Conservation (phyloP, 2,797 vertebrate species). For the Naso thynnoides region DNA sequence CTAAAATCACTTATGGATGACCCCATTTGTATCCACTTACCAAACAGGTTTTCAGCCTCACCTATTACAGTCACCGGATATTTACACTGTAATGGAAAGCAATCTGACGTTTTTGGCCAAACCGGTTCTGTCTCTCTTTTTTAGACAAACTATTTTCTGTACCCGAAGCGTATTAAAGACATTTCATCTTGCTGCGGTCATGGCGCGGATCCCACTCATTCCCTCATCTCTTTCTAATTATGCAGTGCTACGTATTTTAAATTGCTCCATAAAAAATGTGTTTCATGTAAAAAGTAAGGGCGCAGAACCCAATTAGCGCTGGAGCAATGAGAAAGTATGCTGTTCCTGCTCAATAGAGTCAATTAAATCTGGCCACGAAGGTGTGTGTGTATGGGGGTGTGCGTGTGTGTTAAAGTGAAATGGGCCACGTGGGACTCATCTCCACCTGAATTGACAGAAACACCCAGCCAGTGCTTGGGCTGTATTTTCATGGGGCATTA, state of each 20-base stretch:
- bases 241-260: constrained; percentile 68
- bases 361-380: constrained; percentile 72
- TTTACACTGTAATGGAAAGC: constrained; percentile 54
- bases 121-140: constrained; percentile 20
- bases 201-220: constrained; percentile 65
- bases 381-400: constrained; percentile 47
- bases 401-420: constrained; percentile 43
- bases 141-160: constrained; percentile 37
- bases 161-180: constrained; percentile 44
- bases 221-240: constrained; percentile 77
- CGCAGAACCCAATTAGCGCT: constrained; percentile 80
- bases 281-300: constrained; percentile 81
- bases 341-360: constrained; percentile 78
- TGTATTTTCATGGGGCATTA: constrained; percentile 72
- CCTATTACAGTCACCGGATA: constrained; percentile 40
- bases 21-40: constrained; percentile 55
- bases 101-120: constrained; percentile 39
- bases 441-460: constrained; percentile 71
- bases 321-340: constrained; percentile 75
- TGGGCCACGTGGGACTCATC: constrained; percentile 72
- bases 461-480: constrained; percentile 41
- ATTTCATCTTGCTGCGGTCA: constrained; percentile 56
- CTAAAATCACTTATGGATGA: constrained; percentile 63
- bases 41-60: constrained; percentile 34
- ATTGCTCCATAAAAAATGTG: constrained; percentile 79